Percentiles rank a stretch among this genome's conserved stretches.
Conservation (phyloP, 2,113 vertebrate species). For the Picathartes gymnocephalus region DNA sequence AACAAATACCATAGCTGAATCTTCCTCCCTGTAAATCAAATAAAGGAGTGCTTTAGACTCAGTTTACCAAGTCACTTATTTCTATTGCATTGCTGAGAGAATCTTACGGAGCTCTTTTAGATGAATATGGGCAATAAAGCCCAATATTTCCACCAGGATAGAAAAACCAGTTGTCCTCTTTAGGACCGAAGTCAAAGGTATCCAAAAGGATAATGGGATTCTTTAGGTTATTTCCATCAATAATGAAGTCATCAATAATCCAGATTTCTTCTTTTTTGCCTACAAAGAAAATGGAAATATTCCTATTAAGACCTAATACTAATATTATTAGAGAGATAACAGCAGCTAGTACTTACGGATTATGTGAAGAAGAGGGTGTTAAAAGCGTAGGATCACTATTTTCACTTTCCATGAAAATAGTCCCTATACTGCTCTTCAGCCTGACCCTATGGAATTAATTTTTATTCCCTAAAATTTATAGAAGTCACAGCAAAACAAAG, state of each 20-base stretch:
- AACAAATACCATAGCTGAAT: conserved; percentile 97
- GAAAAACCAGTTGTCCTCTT: conserved; percentile 94
- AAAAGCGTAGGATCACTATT: neutral
- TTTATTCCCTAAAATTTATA: neutral
- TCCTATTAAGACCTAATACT: neutral
- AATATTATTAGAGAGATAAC: neutral
- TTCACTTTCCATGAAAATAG: neutral
- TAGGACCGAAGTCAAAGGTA: conserved; percentile 90
- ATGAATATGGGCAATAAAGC: conserved; percentile 92
- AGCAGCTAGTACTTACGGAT: neutral
- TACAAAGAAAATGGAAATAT: conserved; percentile 57
- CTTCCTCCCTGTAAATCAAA: conserved; percentile 83
- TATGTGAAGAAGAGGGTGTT: neutral
- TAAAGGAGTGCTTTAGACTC: neutral
- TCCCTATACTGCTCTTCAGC: neutral
- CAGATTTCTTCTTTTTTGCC: conserved; percentile 99
- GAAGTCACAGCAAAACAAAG: neutral
- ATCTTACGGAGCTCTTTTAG: conserved; percentile 89
- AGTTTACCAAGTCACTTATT: neutral
- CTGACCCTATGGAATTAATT: neutral
- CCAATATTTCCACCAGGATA: conserved; percentile 95
- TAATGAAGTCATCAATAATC: conserved; percentile 96
- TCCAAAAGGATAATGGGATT: conserved; percentile 86
- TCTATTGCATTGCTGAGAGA: neutral
- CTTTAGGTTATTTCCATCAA: conserved; percentile 89